Base-by-base conservation (phyloP, 1,140 invertebrate species). In the Portunus trituberculatus region DNA sequence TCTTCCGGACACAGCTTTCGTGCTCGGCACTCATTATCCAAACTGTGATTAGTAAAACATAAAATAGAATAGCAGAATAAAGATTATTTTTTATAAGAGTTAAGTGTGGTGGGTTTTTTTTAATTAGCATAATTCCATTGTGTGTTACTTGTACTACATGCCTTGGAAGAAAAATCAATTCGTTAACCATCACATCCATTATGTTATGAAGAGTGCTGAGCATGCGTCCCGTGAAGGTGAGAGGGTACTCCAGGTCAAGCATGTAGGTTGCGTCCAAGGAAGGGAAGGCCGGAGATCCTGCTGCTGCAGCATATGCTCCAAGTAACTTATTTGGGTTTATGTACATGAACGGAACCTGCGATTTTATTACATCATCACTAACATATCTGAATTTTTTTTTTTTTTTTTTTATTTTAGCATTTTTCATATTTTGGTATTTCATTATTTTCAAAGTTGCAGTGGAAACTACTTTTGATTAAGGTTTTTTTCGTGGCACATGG, bases 261-360 rank as follows among this genome's bases (percentile, higher is more conserved):
- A 90, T n/a, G 45, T 20, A 90, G 48, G 1, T 90, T 0, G 32
- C 32, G 31, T 8, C 6, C 4, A 48, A 25, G 39, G 88, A 90
- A 0, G 88, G 39, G 88, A 90, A 90, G 16, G 14, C 0, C 1
- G 88, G 88, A 4, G 20, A 46, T 28, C 88, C 10, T 25, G 88
- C 14, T 8, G 25, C 0, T 0, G 28, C 45, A n/a, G 12, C 32
- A 1, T 46, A 25, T 12, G 0, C 8, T 4, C 20, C 39, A 48
- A 31, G 39, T 3, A 48, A 4, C 14, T 16, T 46, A 10, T 90
- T 90, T 25, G 88, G 39, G n/a, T n/a, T 20, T 2, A 90, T 29
- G 88, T 48, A 48, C 4, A 90, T 90, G 48, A 46, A 90, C 7
- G 88, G 88, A 3, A 90, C 88, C 88, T 90, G 88, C 52, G 0